Percentiles rank a stretch among this genome's conserved stretches.
These are phyloP conservation scores for Nyleta sp. DNA, from an alignment of 2,888 invertebrate genomes.

Conservation along the genomic window DNA sequence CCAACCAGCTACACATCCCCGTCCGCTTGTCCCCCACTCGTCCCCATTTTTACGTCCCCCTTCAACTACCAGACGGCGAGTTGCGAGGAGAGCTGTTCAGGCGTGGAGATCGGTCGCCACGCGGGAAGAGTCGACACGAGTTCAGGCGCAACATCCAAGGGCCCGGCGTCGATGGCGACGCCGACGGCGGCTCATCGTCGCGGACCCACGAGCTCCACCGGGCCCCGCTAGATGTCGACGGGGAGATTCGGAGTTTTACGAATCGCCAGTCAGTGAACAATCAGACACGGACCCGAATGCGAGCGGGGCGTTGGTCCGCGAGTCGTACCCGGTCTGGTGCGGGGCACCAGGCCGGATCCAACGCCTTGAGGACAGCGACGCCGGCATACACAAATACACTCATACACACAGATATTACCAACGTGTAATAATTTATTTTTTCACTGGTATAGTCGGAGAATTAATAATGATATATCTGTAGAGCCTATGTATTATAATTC, in stretches of 20 bases:
- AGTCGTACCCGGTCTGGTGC: slow-evolving; percentile 50
- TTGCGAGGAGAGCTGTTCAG: no score
- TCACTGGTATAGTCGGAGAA: slow-evolving; percentile 76
- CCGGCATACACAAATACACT: slow-evolving; percentile 65
- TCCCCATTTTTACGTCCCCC: slow-evolving; percentile 46
- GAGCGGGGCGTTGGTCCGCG: slow-evolving; percentile 67
- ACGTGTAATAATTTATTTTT: slow-evolving; percentile 83
- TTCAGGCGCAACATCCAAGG: no score
- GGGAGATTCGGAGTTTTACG: slow-evolving; percentile 32
- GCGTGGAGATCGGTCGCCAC: no score
- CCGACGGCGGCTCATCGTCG: no score
- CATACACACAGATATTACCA: slow-evolving; percentile 76
- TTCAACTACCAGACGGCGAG: no score
- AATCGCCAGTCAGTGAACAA: slow-evolving; percentile 57
- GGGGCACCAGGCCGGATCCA: slow-evolving; percentile 65
- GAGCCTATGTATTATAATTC: slow-evolving; percentile 81
- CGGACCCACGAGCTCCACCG: slow-evolving; percentile 1
- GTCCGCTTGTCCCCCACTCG: slow-evolving; percentile 57
- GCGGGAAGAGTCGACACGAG: no score
- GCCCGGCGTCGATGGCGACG: no score
- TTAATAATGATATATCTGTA: slow-evolving; percentile 78
- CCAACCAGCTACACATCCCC: slow-evolving; percentile 32
- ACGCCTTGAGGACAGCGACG: slow-evolving; percentile 67
- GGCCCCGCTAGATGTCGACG: slow-evolving; percentile 5
- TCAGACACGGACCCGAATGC: slow-evolving; percentile 68